Percentiles rank a stretch among this genome's conserved stretches.
These are phyloP conservation scores for Synanthedon vespiformis DNA, from an alignment of 2,888 invertebrate species.

Conservation along the genomic window DNA sequence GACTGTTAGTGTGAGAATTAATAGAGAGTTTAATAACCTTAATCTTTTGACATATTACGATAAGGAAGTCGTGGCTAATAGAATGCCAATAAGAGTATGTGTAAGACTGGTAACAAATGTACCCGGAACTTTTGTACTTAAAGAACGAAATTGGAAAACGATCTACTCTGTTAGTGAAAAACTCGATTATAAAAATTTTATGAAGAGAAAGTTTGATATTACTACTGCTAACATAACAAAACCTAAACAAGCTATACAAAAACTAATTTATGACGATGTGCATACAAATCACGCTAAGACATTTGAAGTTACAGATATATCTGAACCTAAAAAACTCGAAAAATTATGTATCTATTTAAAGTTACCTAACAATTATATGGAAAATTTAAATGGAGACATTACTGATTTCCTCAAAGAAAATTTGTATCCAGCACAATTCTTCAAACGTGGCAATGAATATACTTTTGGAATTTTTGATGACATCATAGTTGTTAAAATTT, in stretches of 20 bases:
- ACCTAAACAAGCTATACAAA: slow-evolving; percentile 16
- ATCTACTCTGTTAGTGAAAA: slow-evolving; percentile 28
- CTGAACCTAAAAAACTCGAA: slow-evolving; percentile 4
- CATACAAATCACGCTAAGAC: slow-evolving; percentile 20
- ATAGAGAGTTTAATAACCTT: slow-evolving; percentile 24
- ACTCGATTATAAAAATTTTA: slow-evolving; percentile 41
- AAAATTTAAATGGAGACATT: slow-evolving; percentile 21
- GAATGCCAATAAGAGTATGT: slow-evolving; percentile 20
- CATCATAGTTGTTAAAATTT: slow-evolving; percentile 26
- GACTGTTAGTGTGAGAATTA: slow-evolving; percentile 31
- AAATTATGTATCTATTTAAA: slow-evolving; percentile 32
- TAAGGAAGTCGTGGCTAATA: slow-evolving; percentile 11
- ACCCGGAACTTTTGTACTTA: slow-evolving; percentile 32
- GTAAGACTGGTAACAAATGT: slow-evolving; percentile 36
- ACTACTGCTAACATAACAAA: slow-evolving; percentile 11
- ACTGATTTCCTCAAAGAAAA: slow-evolving; percentile 20
- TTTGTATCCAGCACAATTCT: slow-evolving; percentile 31
- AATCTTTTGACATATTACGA: slow-evolving; percentile 32
- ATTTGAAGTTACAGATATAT: slow-evolving; percentile 24
- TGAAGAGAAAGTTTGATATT: slow-evolving; percentile 16
- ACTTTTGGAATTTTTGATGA: slow-evolving; percentile 24
- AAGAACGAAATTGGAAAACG: slow-evolving; percentile 31
- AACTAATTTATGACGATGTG: slow-evolving; percentile 22
- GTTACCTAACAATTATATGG: slow-evolving; percentile 29
- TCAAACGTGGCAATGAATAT: slow-evolving; percentile 25